Base-by-base conservation (phyloP, 2,888 invertebrate species). In the Nomada flava region DNA sequence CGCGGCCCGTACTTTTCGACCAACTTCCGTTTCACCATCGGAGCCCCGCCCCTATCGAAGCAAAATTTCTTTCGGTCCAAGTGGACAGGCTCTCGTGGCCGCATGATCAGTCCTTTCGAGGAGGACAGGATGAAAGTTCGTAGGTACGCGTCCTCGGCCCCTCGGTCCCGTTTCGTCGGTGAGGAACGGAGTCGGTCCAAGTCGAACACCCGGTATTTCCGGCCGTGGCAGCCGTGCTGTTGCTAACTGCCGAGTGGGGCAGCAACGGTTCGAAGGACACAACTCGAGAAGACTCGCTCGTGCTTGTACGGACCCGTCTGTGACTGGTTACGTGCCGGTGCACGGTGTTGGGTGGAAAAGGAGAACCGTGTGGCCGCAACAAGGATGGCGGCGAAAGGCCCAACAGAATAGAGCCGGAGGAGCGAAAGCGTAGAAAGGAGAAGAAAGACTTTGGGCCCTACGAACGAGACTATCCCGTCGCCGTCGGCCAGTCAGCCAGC, bases 161-260 rank as follows among this genome's bases (percentile, higher is more conserved):
- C 71, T 74, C 69, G 68, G 69, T n/a, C 75, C 68, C 82, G 64
- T 78, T 68, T 69, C 65, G 55, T 52, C 60, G 71, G 68, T 44
- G 64, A 44, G 65, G 71, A 76, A 76, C 52, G 68, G 36, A 36
- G 60, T 76, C 71, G 62, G 60, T 82, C 83, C 84, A 83, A 83
- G 84, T 82, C 67, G 88, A 84, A 91, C 92, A 92, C 92, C 91
- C 92, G 92, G 91, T 92, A 92, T 90, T 90, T 91, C 88, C 91
- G 91, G 90, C 88, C 89, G 83, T 85, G 81, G 82, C 86, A 82
- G 82, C 76, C 87, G 81, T 80, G 79, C 86, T 89, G 89, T 89
- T 89, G 89, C 89, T 89, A 89, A 89, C 89, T 86, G 89, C 68
- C 89, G 88, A 88, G 89, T 80, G 83, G 79, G 83, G 86, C 89